Conservation (phyloP, 2,888 invertebrate species). For the Andrena bicolor region DNA sequence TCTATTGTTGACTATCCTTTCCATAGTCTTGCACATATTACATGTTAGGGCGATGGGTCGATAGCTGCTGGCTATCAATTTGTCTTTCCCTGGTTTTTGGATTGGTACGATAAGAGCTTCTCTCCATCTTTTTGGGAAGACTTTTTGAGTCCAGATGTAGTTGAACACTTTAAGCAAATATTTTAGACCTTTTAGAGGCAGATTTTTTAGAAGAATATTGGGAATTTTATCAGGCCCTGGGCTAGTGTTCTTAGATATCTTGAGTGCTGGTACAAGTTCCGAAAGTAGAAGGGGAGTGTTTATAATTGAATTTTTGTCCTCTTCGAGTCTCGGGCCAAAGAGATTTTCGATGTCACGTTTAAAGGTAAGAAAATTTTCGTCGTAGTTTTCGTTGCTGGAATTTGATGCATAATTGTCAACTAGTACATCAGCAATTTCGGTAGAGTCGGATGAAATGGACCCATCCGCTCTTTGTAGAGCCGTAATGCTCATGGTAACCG, state of each 20-base stretch:
- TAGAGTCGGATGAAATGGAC: not conserved
- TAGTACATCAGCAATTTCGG: slow-evolving; percentile 28
- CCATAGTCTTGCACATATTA: slow-evolving; percentile 43
- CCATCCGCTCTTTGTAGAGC: slow-evolving; percentile 7
- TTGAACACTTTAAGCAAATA: slow-evolving; percentile 42
- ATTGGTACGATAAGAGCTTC: slow-evolving; percentile 47
- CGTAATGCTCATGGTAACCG: not conserved
- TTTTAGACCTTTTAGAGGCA: not conserved
- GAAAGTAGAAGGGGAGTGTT: not conserved
- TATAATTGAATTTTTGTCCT: not conserved
- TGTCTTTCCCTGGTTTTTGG: slow-evolving; percentile 45
- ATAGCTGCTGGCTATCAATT: slow-evolving; percentile 29
- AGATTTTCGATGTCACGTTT: slow-evolving; percentile 7
- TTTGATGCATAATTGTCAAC: slow-evolving; percentile 45
- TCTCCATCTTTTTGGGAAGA: slow-evolving; percentile 41
- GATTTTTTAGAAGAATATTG: slow-evolving; percentile 37
- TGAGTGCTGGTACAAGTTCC: slow-evolving; percentile 2
- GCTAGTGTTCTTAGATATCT: slow-evolving; percentile 19
- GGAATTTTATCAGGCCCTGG: slow-evolving; percentile 62
- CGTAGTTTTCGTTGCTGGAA: slow-evolving; percentile 48
- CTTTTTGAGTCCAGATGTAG: not conserved
- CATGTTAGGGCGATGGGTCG: slow-evolving; percentile 56
- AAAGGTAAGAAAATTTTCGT: slow-evolving; percentile 16
- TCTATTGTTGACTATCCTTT: slow-evolving; percentile 54
- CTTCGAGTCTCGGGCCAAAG: not conserved